phyloP scores from a whole-genome alignment of 2,797 vertebrate genomes.

The Semotilus atromaculatus region DNA sequence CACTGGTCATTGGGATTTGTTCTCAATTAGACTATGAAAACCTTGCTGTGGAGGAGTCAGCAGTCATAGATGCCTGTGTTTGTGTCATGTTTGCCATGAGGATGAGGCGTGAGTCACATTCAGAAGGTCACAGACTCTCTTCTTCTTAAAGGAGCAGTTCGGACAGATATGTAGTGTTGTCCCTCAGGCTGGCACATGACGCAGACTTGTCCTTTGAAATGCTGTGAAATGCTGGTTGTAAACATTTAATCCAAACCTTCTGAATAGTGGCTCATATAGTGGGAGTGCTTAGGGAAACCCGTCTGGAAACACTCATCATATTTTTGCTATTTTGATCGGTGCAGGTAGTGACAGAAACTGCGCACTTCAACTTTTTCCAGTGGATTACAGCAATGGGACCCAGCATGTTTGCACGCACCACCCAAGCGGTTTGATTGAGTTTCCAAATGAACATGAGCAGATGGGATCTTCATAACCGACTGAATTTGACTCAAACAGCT shows the following conservation, averaged over 20 bases:
- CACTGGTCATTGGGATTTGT: conserved; percentile 7
- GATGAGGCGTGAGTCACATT: conserved; percentile 21
- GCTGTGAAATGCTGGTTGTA: neutral
- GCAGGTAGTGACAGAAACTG: neutral
- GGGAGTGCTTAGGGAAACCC: neutral
- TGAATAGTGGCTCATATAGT: neutral
- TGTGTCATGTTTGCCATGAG: conserved; percentile 29
- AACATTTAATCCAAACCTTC: conserved; percentile 3
- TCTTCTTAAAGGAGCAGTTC: conserved; percentile 28
- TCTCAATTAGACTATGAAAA: neutral
- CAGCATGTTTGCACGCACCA: neutral
- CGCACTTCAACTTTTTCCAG: neutral
- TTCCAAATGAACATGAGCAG: conserved; percentile 31
- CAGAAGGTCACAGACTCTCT: conserved; percentile 24
- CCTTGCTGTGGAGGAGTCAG: neutral
- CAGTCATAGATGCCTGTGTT: conserved; percentile 6
- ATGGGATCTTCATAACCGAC: conserved; percentile 5
- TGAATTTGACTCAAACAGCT: conserved; percentile 11
- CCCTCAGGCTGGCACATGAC: neutral
- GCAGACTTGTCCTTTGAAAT: neutral
- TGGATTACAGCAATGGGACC: neutral
- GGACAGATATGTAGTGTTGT: neutral
- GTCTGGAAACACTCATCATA: neutral
- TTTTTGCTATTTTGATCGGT: neutral
- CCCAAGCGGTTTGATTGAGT: neutral